phyloP scores from a whole-genome alignment of 2,888 invertebrate genomes.

The Drymonia ruficornis region DNA sequence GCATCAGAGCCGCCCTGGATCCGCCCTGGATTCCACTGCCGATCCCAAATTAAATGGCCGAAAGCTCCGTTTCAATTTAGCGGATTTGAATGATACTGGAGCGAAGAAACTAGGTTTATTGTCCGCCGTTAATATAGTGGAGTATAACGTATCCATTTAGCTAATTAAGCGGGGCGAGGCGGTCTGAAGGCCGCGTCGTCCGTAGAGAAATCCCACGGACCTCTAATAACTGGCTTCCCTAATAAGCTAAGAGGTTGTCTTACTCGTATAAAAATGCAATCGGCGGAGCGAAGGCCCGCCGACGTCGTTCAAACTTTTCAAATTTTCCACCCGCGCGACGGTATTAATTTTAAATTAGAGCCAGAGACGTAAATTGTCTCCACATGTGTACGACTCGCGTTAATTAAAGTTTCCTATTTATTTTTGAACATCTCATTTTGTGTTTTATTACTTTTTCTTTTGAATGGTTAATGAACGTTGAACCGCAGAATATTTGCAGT shows the following conservation, averaged over 20 bases:
- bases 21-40: slow-evolving; percentile 69
- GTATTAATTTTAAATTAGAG: slow-evolving; percentile 80
- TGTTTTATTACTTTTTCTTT: slow-evolving; percentile 1
- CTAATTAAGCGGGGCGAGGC: slow-evolving; percentile 76
- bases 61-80: slow-evolving; percentile 65
- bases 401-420: slow-evolving; percentile 66
- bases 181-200: slow-evolving; percentile 61
- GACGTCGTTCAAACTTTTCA: slow-evolving; percentile 82
- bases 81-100: slow-evolving; percentile 51
- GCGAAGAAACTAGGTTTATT: slow-evolving; percentile 57
- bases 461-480: slow-evolving; percentile 1
- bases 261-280: slow-evolving; percentile 81
- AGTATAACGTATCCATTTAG: slow-evolving; percentile 72
- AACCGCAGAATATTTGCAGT: not conserved
- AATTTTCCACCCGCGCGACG: slow-evolving; percentile 76
- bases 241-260: slow-evolving; percentile 82
- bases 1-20: slow-evolving; percentile 74
- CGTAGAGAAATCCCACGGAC: slow-evolving; percentile 72
- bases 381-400: slow-evolving; percentile 65
- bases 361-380: slow-evolving; percentile 67
- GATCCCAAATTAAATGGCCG: slow-evolving; percentile 63
- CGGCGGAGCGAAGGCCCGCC: slow-evolving; percentile 66
- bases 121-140: slow-evolving; percentile 55
- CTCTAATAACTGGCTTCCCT: slow-evolving; percentile 77
- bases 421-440: slow-evolving; percentile 36